phyloP scores from a whole-genome alignment of 2,888 invertebrate genomes.

The Nomada ruficornis region DNA sequence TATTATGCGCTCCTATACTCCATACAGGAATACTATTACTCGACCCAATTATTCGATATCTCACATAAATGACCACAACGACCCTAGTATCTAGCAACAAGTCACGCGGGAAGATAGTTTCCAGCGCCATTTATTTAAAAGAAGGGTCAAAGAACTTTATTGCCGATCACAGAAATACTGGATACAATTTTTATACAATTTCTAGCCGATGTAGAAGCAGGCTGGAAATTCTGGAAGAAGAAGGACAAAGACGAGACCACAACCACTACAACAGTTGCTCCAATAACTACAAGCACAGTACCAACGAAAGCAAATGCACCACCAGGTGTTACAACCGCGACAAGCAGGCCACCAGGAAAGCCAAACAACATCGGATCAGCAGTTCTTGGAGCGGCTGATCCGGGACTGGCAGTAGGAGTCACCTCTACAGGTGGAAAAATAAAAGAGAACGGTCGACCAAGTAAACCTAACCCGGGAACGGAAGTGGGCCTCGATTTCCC shows the following conservation, averaged over 20 bases:
- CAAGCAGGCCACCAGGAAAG: constrained; percentile 31
- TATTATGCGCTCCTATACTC: background rate
- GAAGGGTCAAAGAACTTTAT: background rate
- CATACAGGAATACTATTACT: background rate
- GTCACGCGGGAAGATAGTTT: background rate
- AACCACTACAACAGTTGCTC: constrained; percentile 57
- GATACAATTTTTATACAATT: background rate
- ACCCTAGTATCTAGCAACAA: constrained; percentile 10
- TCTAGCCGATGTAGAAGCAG: constrained; percentile 73
- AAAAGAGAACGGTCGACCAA: constrained; percentile 68
- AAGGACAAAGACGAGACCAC: constrained; percentile 63
- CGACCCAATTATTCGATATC: constrained; percentile 35
- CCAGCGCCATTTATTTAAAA: background rate
- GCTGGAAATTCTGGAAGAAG: constrained; percentile 81
- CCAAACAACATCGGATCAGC: constrained; percentile 66
- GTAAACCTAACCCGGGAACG: constrained; percentile 79
- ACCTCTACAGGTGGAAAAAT: constrained; percentile 71
- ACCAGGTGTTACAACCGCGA: constrained; percentile 41
- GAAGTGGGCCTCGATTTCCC: constrained; percentile 79
- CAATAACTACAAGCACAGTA: constrained; percentile 10
- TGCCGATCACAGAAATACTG: background rate
- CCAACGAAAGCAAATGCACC: constrained; percentile 25
- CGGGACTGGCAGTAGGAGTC: constrained; percentile 76
- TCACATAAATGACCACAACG: constrained; percentile 14
- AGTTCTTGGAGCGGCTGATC: constrained; percentile 74